phyloP scores from a whole-genome alignment of 2,113 vertebrate genomes.

The Stegastes partitus region DNA sequence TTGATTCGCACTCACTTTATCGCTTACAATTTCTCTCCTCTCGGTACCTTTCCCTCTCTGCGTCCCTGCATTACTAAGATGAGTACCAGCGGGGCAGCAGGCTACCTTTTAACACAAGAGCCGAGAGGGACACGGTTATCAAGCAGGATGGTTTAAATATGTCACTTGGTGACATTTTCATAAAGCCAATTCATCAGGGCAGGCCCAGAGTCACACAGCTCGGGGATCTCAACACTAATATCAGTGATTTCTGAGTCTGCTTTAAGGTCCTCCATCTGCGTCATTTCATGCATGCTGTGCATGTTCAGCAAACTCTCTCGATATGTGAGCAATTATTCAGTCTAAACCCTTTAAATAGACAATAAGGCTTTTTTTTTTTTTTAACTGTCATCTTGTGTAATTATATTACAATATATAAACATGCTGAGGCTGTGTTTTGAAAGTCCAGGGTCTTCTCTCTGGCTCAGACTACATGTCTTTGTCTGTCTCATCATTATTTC shows the following conservation, averaged over 20 bases:
- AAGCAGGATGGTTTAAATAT: conserved; percentile 66
- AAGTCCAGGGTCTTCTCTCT: conserved; percentile 17
- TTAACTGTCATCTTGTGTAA: neutral
- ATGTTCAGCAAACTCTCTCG: neutral
- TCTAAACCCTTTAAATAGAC: conserved; percentile 17
- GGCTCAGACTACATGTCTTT: conserved; percentile 23
- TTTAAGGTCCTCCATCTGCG: conserved; percentile 46
- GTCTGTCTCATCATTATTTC: conserved; percentile 38
- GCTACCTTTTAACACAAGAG: conserved; percentile 53
- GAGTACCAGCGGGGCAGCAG: conserved; percentile 33
- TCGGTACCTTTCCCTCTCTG: conserved; percentile 2
- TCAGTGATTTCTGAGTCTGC: conserved; percentile 41
- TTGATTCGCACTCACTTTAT: conserved; percentile 46
- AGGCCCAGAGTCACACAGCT: conserved; percentile 34
- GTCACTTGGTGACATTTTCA: conserved; percentile 64
- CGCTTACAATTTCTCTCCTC: conserved; percentile 9
- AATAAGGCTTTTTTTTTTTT: conserved; percentile 19
- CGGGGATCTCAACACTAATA: conserved; percentile 45
- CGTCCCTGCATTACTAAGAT: conserved; percentile 20
- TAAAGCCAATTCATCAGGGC: conserved; percentile 61
- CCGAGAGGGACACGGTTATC: conserved; percentile 55
- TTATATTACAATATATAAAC: conserved; percentile 24
- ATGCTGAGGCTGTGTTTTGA: conserved; percentile 22
- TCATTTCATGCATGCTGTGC: conserved; percentile 43
- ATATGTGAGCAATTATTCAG: conserved; percentile 21